Evolutionary conservation across 2,888 invertebrate genomes (phyloP).

Genomic region (Proisotoma minuta): DNA sequence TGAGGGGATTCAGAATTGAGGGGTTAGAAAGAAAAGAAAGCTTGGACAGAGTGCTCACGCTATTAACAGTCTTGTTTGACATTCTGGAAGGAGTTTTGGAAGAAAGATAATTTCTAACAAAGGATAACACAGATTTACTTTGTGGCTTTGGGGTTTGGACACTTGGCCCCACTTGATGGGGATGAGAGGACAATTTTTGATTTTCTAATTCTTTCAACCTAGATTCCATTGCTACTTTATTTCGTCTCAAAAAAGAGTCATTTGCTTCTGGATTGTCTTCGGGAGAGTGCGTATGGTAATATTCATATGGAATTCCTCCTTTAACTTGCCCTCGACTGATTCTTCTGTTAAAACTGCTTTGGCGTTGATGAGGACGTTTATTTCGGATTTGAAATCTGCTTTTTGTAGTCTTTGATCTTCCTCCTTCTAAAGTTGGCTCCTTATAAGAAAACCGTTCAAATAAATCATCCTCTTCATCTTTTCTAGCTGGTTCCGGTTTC

Average conservation of each 20-base stretch:
- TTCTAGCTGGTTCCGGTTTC: background rate
- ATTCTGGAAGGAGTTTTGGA: slow-evolving; percentile 12
- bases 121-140: background rate
- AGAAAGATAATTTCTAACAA: slow-evolving; percentile 10
- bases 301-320: background rate
- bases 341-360: background rate
- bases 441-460: background rate
- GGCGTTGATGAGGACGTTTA: background rate
- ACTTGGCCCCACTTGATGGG: no score
- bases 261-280: slow-evolving; percentile 33
- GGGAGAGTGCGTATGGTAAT: background rate
- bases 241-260: slow-evolving; percentile 40
- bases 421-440: background rate
- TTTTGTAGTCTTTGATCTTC: background rate
- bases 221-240: slow-evolving; percentile 33
- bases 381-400: background rate
- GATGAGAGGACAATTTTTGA: slow-evolving; percentile 21
- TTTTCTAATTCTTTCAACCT: slow-evolving; percentile 24
- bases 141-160: background rate
- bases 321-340: background rate
- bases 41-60: background rate
- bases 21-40: slow-evolving; percentile 3
- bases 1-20: slow-evolving; percentile 5
- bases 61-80: slow-evolving; percentile 15
- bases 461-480: background rate